Base-by-base conservation (phyloP, 2,797 vertebrate genomes). In the Luscinia megarhynchos region DNA sequence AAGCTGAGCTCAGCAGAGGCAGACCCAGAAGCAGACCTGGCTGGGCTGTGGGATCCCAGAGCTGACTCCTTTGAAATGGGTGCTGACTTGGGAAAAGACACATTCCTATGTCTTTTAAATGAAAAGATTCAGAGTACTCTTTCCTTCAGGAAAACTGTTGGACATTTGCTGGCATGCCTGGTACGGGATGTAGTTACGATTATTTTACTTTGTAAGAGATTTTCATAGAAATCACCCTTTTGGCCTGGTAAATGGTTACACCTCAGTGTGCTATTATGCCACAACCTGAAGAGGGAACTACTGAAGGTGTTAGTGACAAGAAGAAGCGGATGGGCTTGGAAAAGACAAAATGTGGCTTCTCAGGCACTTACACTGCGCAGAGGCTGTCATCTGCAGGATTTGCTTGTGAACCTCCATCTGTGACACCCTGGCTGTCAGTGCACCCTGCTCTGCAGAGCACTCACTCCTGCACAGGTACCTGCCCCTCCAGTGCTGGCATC, bases 221-320 rank as follows among this genome's bases (percentile, higher is more conserved):
- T 87, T 92, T 51, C 19, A 36, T 4, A 75, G 19, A 63, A 59
- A 72, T 40, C 0, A 3, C 32, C 22, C 3, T 78, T 91, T 87
- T 57, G n/a, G n/a, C 30, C 32, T 4, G 1, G 30, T 63, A 41
- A 53, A 55, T 22, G 51, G 30, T 24, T 57, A 50, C 13, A 54
- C 9, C 26, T 88, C 45, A 1, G 0, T 36, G 50, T 15, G 43
- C 23, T 51, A 29, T 30, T 16, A 13, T 21, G 27, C 16, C 43
- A 57, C 1, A 0, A 17, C 16, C 43, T 70, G 9, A 1, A 18
- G 9, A 32, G 6, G 26, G 6, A 23, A 36, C 23, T 41, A 12
- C 11, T 40, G 34, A 46, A 76, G 24, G 3, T 8, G 8, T n/a
- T 75, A 45, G 40, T 2, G 16, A 34, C 20, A 51, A 34, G 22